Base-by-base conservation (phyloP, 1,140 invertebrate species). In the Drosophila sproati region DNA sequence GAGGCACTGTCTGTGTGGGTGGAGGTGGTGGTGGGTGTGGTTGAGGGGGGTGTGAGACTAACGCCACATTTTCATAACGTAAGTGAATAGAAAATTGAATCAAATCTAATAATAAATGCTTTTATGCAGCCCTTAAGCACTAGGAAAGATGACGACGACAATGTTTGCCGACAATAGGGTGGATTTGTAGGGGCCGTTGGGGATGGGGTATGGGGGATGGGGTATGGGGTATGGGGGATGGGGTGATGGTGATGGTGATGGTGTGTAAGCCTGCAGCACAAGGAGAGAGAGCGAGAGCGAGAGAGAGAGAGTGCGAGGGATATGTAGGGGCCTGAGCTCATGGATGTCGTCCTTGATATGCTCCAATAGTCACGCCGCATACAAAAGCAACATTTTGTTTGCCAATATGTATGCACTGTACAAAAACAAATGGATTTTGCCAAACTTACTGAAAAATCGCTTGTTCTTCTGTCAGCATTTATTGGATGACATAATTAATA, bases 31-130 rank as follows among this genome's bases (percentile, higher is more conserved):
- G 34, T 34, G 34, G 34, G 10, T 43, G 2, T 2, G 35, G 5
- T 37, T 37, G 39, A 35, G 5, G 47, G 20, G 51, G 59, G 45
- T 37, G 12, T 45, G 69, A 78, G 66, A 80, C 66, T 63, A 81
- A 77, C 85, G 80, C 83, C 81, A 89, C 85, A 89, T 89, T 89
- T 89, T 89, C 85, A 89, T 90, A 89, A 89, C 80, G 85, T 90
- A 89, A 89, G 85, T 89, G 86, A 89, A 89, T 89, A 89, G 85
- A 89, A 89, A 89, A 89, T 89, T 89, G 85, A 89, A 89, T 89
- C 82, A 89, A 89, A 90, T 89, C 85, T 89, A 89, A 89, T 89
- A 89, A 89, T 89, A 89, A 89, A 89, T 89, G 85, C 85, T 89
- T 89, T 89, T 89, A 89, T 89, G 85, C 85, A 89, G 85, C 85